Evolutionary conservation across 2,113 vertebrate species (phyloP), one percentile per base, ranked within the genome.

Genomic region (Neodon shergylaensis): DNA sequence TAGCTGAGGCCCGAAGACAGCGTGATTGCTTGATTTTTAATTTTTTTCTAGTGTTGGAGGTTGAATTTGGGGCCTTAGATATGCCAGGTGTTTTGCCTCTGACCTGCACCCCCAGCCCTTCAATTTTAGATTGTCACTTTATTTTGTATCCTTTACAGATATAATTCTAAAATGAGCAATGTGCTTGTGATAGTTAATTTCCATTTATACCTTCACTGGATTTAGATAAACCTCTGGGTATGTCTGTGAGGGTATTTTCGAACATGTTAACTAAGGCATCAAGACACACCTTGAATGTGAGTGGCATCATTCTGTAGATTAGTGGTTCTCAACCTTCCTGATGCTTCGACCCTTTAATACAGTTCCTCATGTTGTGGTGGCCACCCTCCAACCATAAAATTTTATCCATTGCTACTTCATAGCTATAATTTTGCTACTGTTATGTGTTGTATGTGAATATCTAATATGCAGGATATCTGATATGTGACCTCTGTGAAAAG

Each of bases 121-220:
- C 39, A 47, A 68, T 63, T 85, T 92, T 47, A 95, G 90, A 73
- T 70, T 49, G 7, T 81, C 31, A 44, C 39, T 44, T 14, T 70
- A 28, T 61, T 94, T 96, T 93, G 39, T 77, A 22, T 85, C 19
- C 7, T 91, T 94, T 86, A 91, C 5, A 54, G 74, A 42, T 6
- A 47, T 31, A 19, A 70, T 89, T 95, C 42, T 88, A 28, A 81
- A 61, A 31, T 49, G 70, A 47, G 42, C 63, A 44, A 78, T 91
- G 65, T 65, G 33, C 28, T 2, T 9, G 11, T 24, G 68, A 88
- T 26, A 49, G 21, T 54, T 54, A 72, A 26, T 52, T 88, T 52
- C 36, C 13, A 72, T 5, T 54, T 36, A 26, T 16, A 54, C 1
- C 13, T 88, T 72, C 47, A 39, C 36, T 39, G 22, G 65, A 39